Evolutionary conservation across 2,888 invertebrate species (phyloP), one percentile per base, ranked within the genome.

Genomic region (Drosophila nigricruria): DNA sequence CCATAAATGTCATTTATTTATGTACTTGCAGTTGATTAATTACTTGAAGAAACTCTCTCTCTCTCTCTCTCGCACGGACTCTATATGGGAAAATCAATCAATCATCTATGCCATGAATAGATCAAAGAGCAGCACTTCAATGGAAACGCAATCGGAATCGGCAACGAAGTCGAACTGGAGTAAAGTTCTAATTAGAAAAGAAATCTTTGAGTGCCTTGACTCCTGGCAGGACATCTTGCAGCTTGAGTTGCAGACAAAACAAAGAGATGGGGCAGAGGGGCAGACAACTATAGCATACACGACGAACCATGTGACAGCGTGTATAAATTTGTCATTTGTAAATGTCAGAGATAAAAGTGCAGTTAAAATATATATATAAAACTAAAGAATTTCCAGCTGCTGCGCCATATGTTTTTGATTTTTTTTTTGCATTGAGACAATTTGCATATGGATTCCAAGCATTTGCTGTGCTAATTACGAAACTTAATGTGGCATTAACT

Each of bases 281-380:
- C n/a, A 45, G 34, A 38, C 38, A 38, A 2, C n/a, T 38, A 38
- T n/a, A n/a, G n/a, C n/a, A 38, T 16, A 36, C 18, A 23, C 70
- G 75, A 68, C 70, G 66, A 75, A 77, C 79, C 73, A 87, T 82
- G 80, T 87, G 85, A 87, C 85, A 86, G 89, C 73, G 85, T 89
- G 85, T 89, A 86, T 89, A 89, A 86, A 89, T 86, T 86, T 86
- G 89, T 86, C 86, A 89, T 86, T 86, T 84, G 86, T 86, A 80
- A 82, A 84, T 87, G 86, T 86, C 86, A 89, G 67, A 87, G 89
- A 87, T 89, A 89, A 89, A 89, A 89, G 85, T 76, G 66, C 38
- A 43, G 42, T 27, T 14, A 52, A 23, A 34, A 52, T 34, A 23
- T 52, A 23, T 23, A 52, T 34, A 23, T 52, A 52, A 52, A 52